phyloP scores from a whole-genome alignment of 1,140 invertebrate species.

The Coptotermes formosanus region DNA sequence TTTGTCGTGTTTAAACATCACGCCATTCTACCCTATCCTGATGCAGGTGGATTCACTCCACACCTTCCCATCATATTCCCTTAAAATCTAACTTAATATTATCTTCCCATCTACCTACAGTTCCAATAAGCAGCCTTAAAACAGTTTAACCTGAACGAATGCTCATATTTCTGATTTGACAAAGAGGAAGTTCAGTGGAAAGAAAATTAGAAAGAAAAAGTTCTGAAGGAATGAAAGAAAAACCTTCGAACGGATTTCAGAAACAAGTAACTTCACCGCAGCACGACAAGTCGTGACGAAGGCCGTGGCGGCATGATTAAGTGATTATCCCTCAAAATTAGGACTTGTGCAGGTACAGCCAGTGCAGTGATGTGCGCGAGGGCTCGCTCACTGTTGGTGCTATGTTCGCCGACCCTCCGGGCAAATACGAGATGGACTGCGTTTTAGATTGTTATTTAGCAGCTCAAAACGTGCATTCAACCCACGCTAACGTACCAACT shows the following conservation, averaged over 20 bases:
- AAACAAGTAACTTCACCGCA: neutral
- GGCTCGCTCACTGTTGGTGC: neutral
- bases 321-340: conserved; percentile 32
- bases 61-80: too few relatives aligned
- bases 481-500: neutral
- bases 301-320: conserved; percentile 31
- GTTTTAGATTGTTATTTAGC: conserved; percentile 14
- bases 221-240: neutral
- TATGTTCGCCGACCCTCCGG: neutral
- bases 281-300: conserved; percentile 24
- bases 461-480: conserved; percentile 15
- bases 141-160: too few relatives aligned
- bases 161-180: too few relatives aligned
- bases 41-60: too few relatives aligned
- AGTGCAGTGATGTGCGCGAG: neutral
- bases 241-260: neutral
- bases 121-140: too few relatives aligned
- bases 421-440: neutral
- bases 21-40: too few relatives aligned
- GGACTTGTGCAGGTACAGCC: neutral
- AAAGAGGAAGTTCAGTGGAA: too few relatives aligned
- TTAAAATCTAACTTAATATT: too few relatives aligned
- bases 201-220: neutral
- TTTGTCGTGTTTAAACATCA: too few relatives aligned
- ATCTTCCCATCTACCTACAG: too few relatives aligned